Base-by-base conservation (phyloP, 2,888 invertebrate genomes). In the Eugnorisma glareosa region DNA sequence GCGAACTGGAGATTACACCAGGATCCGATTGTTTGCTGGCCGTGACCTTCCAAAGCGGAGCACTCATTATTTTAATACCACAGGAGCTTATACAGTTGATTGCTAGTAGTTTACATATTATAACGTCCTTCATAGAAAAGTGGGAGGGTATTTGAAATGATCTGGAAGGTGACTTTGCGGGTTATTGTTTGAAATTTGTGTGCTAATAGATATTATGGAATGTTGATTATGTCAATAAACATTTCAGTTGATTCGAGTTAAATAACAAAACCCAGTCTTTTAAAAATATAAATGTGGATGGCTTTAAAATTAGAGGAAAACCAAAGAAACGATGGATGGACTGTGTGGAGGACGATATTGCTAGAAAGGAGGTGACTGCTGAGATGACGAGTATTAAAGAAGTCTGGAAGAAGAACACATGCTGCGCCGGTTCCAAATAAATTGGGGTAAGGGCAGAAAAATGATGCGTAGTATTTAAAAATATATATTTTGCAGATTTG, bases 41-140 rank as follows among this genome's bases (percentile, higher is more conserved):
- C 93, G 93, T 93, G 93, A 91, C 92, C 91, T 93, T 92, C 90
- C 93, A 93, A 90, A 85, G 86, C 80, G 75, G 84, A 86, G 79
- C 73, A 77, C 88, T 92, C 89, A 92, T 93, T 93, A 93, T 90
- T 91, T 86, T 89, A 90, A 91, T 88, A 87, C 85, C 73, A 82
- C 86, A 78, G 75, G 59, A 77, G 82, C 82, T 89, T 82, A 80
- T 7, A 45, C 51, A 61, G 69, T 40, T 86, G 59, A 85, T 85
- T 87, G 66, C 59, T 48, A 73, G 67, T 83, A 82, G 82, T 86
- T 84, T 77, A 71, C 74, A 80, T 83, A 81, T 72, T 79, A 83
- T 78, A 81, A 73, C 67, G 66, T 43, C 78, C 35, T 54, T 77
- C 28, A 66, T 40, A 54, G 31, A 69, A 59, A 48, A 64, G 57